A percentile compares a stretch with the other conserved stretches of the same genome.
Conservation (phyloP, 2,113 vertebrate species). For the Silurus meridionalis region DNA sequence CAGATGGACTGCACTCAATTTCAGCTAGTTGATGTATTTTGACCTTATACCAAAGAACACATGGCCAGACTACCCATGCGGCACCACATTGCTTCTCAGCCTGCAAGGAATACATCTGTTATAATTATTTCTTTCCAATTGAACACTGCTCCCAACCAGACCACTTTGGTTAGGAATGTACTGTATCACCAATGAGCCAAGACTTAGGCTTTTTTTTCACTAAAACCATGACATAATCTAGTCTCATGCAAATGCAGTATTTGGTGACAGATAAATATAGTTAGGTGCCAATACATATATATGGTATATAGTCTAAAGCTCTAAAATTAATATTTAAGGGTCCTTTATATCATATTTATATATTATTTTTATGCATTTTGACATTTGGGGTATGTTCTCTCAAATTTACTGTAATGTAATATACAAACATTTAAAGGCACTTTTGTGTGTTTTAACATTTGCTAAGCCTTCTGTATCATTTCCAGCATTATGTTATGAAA, state of each 20-base stretch:
- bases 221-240: background rate
- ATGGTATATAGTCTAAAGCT: background rate
- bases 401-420: background rate
- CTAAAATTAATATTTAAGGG: background rate
- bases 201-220: background rate
- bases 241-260: background rate
- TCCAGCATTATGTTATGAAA: background rate
- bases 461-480: background rate
- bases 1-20: background rate
- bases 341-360: background rate
- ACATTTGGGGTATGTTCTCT: background rate
- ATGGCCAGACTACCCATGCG: background rate
- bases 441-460: background rate
- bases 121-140: background rate
- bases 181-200: background rate
- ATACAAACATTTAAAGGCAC: background rate
- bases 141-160: background rate
- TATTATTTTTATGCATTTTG: background rate
- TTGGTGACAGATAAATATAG: no score
- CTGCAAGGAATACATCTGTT: background rate
- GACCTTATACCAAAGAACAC: background rate
- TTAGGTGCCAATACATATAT: background rate
- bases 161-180: background rate
- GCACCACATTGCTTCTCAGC: background rate
- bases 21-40: background rate